Percentiles rank a stretch among this genome's conserved stretches.
Evolutionary conservation across 2,888 invertebrate species (phyloP).

Genomic region (Pseudeuparius sepicola): DNA sequence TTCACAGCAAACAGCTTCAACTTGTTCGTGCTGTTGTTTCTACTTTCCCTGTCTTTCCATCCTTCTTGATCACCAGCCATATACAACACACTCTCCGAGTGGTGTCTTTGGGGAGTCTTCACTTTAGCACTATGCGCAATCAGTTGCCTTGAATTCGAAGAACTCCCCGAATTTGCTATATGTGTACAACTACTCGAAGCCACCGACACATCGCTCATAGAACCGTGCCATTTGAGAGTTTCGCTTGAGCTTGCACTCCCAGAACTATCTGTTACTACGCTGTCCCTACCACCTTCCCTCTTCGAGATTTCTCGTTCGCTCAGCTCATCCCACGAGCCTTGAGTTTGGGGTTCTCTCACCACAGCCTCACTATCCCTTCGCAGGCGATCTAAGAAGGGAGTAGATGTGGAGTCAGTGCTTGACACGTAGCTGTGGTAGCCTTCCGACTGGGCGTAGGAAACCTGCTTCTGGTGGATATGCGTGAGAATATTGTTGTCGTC

Average conservation of each 20-base stretch:
- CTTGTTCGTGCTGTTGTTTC: constrained; percentile 40
- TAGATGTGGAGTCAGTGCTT: constrained; percentile 64
- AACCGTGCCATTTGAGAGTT: constrained; percentile 70
- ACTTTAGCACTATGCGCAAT: constrained; percentile 71
- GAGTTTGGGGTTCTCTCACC: constrained; percentile 33
- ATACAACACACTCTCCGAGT: constrained; percentile 66
- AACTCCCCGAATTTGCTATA: constrained; percentile 45
- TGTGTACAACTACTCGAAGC: constrained; percentile 45
- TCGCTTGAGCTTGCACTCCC: constrained; percentile 61
- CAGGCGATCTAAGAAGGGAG: constrained; percentile 66
- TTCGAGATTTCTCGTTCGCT: too few relatives aligned
- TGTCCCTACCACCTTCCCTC: constrained; percentile 48
- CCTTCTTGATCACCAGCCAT: constrained; percentile 42
- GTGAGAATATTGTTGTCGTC: constrained; percentile 41
- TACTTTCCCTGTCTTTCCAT: constrained; percentile 36
- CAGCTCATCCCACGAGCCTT: too few relatives aligned
- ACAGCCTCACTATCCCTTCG: constrained; percentile 52
- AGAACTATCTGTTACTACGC: constrained; percentile 52
- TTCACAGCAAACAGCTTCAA: constrained; percentile 59
- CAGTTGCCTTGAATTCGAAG: constrained; percentile 43
- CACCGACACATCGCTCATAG: constrained; percentile 62
- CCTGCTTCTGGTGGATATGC: constrained; percentile 58
- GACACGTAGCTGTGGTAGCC: constrained; percentile 74
- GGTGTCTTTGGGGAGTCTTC: constrained; percentile 65
- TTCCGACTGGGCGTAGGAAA: constrained; percentile 69